Evolutionary conservation across 2,797 vertebrate species (phyloP).

Genomic region (Argyrosomus regius): DNA sequence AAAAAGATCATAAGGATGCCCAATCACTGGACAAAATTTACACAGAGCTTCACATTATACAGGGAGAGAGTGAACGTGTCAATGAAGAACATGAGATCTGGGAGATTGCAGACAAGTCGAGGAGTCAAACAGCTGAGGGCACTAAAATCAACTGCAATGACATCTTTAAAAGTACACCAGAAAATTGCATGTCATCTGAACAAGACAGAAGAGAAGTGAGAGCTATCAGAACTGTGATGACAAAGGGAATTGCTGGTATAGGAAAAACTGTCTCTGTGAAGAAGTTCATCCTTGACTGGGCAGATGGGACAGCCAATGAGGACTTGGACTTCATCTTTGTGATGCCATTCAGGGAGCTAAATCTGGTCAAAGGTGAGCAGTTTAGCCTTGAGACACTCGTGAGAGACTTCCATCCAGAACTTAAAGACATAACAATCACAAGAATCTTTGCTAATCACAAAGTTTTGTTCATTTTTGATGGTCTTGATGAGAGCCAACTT

Average conservation of each 20-base stretch:
- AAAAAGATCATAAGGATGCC: background rate
- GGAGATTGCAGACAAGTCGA: conserved; percentile 44
- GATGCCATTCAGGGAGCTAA: conserved; percentile 65
- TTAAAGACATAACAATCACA: conserved; percentile 18
- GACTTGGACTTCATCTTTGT: conserved; percentile 57
- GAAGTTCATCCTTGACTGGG: conserved; percentile 74
- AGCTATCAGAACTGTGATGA: conserved; percentile 50
- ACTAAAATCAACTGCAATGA: conserved; percentile 45
- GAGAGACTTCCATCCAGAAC: conserved; percentile 44
- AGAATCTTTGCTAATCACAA: conserved; percentile 15
- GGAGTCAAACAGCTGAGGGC: conserved; percentile 16
- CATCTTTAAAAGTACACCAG: conserved; percentile 36
- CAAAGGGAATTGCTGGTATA: conserved; percentile 71
- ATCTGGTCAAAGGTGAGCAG: conserved; percentile 36
- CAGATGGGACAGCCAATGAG: conserved; percentile 49
- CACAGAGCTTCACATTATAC: conserved; percentile 53
- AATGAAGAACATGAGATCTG: conserved; percentile 57
- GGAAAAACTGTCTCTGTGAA: conserved; percentile 68
- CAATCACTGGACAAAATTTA: conserved; percentile 42
- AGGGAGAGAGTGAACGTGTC: conserved; percentile 40
- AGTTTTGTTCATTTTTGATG: conserved; percentile 67
- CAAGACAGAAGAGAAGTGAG: background rate
- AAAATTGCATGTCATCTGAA: background rate
- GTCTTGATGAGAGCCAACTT: conserved; percentile 63
- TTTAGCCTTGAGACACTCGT: conserved; percentile 51